phyloP scores from a whole-genome alignment of 2,113 vertebrate genomes.

The Ellobius talpinus region DNA sequence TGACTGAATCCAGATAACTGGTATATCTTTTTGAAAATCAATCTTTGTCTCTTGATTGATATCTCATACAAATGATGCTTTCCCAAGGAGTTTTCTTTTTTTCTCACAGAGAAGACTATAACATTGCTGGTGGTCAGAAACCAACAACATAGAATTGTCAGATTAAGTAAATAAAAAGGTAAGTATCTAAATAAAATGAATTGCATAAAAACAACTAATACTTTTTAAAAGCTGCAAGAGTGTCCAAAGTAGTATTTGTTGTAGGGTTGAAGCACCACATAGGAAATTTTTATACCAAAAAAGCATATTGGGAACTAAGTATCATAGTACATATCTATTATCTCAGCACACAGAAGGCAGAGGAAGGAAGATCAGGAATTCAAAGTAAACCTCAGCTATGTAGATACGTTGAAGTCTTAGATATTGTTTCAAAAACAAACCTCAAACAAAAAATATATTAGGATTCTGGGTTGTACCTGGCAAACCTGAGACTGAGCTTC shows the following conservation, averaged over 20 bases:
- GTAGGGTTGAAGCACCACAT: neutral
- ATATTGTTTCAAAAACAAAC: neutral
- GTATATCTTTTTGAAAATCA: neutral
- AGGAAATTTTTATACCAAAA: neutral
- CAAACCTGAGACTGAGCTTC: neutral
- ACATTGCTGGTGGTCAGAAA: neutral
- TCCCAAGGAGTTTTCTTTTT: neutral
- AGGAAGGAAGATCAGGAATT: neutral
- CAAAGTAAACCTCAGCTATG: neutral
- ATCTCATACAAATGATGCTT: neutral
- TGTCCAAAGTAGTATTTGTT: neutral
- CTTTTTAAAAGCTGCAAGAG: neutral
- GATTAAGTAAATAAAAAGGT: conserved; percentile 6
- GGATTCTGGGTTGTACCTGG: neutral
- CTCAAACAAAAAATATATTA: neutral
- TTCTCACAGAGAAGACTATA: neutral
- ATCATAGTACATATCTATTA: too few relatives aligned
- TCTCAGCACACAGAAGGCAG: neutral
- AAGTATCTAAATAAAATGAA: neutral
- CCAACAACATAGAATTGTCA: neutral
- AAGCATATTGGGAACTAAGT: neutral
- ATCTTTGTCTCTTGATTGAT: neutral
- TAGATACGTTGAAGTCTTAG: neutral
- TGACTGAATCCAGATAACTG: neutral
- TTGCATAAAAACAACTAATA: neutral